Evolutionary conservation across 2,888 invertebrate species (phyloP).

Genomic region (Julus scanicus): DNA sequence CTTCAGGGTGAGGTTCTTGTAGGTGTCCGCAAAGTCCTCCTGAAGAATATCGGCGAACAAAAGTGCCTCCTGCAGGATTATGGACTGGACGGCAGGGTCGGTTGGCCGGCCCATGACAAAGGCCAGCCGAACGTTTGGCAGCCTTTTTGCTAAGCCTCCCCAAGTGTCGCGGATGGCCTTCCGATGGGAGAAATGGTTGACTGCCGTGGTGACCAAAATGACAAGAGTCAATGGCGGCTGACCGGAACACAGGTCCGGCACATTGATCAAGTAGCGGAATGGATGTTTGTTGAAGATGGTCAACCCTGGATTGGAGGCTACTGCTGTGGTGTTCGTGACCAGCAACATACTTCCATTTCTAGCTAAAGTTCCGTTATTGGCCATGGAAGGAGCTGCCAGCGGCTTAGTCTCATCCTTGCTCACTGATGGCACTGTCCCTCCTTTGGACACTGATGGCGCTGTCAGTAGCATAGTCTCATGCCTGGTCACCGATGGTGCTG

Average conservation of each 20-base stretch:
- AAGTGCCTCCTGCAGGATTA: conserved; percentile 58
- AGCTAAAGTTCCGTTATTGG: too few relatives aligned
- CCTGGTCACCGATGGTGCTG: not conserved
- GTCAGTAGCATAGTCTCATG: not conserved
- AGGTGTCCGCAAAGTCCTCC: conserved; percentile 61
- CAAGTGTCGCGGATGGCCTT: conserved; percentile 63
- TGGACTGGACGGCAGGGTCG: conserved; percentile 53
- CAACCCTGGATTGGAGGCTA: not conserved
- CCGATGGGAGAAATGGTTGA: conserved; percentile 60
- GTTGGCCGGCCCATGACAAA: conserved; percentile 58
- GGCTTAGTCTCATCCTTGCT: not conserved
- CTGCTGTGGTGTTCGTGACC: not conserved
- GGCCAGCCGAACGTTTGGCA: conserved; percentile 61
- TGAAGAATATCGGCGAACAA: conserved; percentile 61
- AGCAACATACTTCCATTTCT: not conserved
- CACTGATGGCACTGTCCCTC: not conserved
- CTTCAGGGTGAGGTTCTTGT: conserved; percentile 61
- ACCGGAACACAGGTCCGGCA: conserved; percentile 58
- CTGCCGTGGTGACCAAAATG: conserved; percentile 60
- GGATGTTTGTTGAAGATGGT: conserved; percentile 50
- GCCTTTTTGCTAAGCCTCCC: conserved; percentile 59
- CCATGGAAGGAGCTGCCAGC: not conserved
- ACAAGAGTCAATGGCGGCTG: conserved; percentile 57
- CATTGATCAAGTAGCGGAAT: conserved; percentile 56
- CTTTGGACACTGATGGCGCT: not conserved